A percentile compares a stretch with the other conserved stretches of the same genome.
Evolutionary conservation across 2,888 invertebrate genomes (phyloP).

Genomic region (Masnerella sp.): DNA sequence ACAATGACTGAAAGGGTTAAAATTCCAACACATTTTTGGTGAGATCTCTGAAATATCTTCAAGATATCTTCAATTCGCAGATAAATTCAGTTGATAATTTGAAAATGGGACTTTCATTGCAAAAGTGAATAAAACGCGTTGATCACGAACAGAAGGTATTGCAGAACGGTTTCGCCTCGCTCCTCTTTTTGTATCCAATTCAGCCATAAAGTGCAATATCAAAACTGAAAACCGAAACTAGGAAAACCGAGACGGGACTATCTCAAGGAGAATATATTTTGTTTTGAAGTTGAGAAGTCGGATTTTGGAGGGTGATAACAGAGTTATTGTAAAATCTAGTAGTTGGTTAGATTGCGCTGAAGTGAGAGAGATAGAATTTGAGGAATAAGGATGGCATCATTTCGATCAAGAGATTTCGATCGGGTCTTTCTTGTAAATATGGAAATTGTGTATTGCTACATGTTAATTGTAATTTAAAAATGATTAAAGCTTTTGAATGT

Average conservation of each 20-base stretch:
- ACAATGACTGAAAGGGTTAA: too few relatives aligned
- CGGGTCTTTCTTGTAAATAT: constrained; percentile 71
- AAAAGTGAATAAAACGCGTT: too few relatives aligned
- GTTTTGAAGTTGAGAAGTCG: constrained; percentile 46
- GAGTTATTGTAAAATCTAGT: too few relatives aligned
- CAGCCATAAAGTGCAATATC: constrained; percentile 68
- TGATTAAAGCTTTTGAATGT: constrained; percentile 75
- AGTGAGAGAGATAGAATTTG: constrained; percentile 25
- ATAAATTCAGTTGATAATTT: too few relatives aligned
- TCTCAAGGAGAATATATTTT: constrained; percentile 55
- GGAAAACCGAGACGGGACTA: too few relatives aligned
- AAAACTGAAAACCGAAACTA: constrained; percentile 49
- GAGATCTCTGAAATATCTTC: too few relatives aligned
- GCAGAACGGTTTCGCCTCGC: constrained; percentile 1
- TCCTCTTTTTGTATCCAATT: constrained; percentile 55
- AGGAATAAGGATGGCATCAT: constrained; percentile 59
- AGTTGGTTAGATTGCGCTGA: too few relatives aligned
- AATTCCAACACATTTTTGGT: too few relatives aligned
- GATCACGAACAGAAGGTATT: constrained; percentile 20
- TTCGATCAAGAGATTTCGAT: constrained; percentile 5
- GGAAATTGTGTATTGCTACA: constrained; percentile 72
- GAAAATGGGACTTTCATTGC: too few relatives aligned
- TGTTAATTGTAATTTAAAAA: constrained; percentile 73
- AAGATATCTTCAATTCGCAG: too few relatives aligned
- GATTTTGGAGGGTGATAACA: too few relatives aligned